Evolutionary conservation across 1,140 invertebrate species (phyloP), one percentile per base, ranked within the genome.

Genomic region (Cyclargus thomasi): DNA sequence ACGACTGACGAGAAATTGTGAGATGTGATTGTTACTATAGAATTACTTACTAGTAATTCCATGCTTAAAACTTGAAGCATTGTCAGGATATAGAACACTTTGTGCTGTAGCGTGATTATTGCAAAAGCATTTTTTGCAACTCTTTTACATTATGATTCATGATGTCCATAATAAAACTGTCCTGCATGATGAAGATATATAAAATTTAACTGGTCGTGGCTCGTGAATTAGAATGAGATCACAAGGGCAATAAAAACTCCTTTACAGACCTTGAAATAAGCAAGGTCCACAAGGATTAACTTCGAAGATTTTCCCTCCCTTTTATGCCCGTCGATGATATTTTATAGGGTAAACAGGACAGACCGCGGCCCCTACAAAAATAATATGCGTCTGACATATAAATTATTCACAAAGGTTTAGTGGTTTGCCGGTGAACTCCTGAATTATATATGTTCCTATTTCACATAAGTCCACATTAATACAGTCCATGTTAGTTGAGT

Each of bases 401-500:
- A 86, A 88, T 85, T 81, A 86, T 88, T 88, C 81, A 86, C 80
- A 85, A 85, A 86, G 80, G 78, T 84, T 75, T 83, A 82, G 78
- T 80, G 74, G 79, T 81, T 79, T 70, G 73, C 73, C 76, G 75
- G 72, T 72, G 68, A 79, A 75, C 76, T 79, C 76, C 83, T 86
- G 84, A 85, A 86, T 86, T 82, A 86, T 79, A 86, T 81, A 86
- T 86, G 67, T 78, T 76, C 72, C 66, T 29, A 62, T 65, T 62
- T 68, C 47, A 65, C 47, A 57, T 55, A 62, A 62, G 66, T 70
- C 36, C 29, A 66, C 29, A 59, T 36, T 64, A 53, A 64, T 64
- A 64, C 35, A 8, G 53, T 65, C 53, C 53, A 14, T 63, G 14
- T 59, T 11, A 16, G 39, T 8, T 47, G 14, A 11, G 39, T 16